Percentiles rank a stretch among this genome's conserved stretches.
phyloP scores from a whole-genome alignment of 2,888 invertebrate genomes.

The Leptinotarsa haldemani region DNA sequence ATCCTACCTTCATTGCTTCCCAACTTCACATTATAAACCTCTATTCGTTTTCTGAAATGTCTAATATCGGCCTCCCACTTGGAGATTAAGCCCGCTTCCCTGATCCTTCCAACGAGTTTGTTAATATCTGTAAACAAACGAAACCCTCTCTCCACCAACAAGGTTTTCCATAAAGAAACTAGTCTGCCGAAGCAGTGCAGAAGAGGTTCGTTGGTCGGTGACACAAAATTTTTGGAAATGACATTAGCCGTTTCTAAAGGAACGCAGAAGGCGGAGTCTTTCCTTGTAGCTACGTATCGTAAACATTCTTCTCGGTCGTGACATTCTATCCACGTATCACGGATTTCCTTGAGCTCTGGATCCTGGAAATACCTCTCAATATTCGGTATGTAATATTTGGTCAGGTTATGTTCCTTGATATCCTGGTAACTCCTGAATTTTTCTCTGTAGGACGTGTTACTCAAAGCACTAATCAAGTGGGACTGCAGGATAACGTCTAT shows the following conservation, averaged over 20 bases:
- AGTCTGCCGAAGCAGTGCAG: neutral
- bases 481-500: slow-evolving; percentile 49
- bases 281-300: slow-evolving; percentile 46
- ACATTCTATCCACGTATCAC: slow-evolving; percentile 42
- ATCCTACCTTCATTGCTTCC: neutral
- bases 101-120: neutral
- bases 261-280: slow-evolving; percentile 49
- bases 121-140: neutral
- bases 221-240: neutral
- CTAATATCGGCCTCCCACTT: slow-evolving; percentile 11
- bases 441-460: slow-evolving; percentile 30
- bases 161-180: neutral
- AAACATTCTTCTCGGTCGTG: slow-evolving; percentile 48
- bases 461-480: slow-evolving; percentile 50
- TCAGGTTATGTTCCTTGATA: slow-evolving; percentile 48
- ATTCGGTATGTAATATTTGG: slow-evolving; percentile 47
- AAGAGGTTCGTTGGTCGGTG: slow-evolving; percentile 1
- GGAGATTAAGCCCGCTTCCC: neutral
- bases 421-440: slow-evolving; percentile 51
- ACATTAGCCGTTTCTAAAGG: neutral
- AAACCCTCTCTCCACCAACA: slow-evolving; percentile 13
- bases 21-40: neutral
- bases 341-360: slow-evolving; percentile 10
- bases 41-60: neutral
- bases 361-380: slow-evolving; percentile 47